These are phyloP conservation scores for Salmo trutta DNA, from an alignment of 2,797 vertebrate species.

Conservation along the genomic window DNA sequence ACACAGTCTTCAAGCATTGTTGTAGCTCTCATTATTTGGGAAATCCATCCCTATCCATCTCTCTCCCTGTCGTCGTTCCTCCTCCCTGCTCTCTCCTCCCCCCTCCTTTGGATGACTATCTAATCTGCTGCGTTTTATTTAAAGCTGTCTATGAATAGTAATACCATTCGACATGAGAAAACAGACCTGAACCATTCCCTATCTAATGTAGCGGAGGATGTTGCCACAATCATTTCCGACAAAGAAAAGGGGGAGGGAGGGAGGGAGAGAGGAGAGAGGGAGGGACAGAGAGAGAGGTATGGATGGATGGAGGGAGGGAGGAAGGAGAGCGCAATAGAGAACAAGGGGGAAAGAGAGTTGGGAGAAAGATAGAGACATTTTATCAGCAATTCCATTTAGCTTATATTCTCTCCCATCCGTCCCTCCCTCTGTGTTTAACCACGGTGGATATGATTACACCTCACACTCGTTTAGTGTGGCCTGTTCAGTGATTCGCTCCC, in stretches of 20 bases:
- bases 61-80: background rate
- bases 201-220: slow-evolving; percentile 57
- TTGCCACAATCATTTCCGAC: slow-evolving; percentile 45
- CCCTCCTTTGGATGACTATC: slow-evolving; percentile 27
- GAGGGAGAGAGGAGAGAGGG: background rate
- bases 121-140: slow-evolving; percentile 58
- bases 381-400: slow-evolving; percentile 1
- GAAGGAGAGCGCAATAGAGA: slow-evolving; percentile 19
- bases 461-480: slow-evolving; percentile 21
- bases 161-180: slow-evolving; percentile 40
- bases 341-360: background rate
- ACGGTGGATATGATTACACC: slow-evolving; percentile 36
- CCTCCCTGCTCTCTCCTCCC: background rate
- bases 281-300: slow-evolving; percentile 4
- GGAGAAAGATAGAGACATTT: slow-evolving; percentile 23
- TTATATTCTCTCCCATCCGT: background rate
- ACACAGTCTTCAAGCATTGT: background rate
- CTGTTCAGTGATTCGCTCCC: slow-evolving; percentile 10
- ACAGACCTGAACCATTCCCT: slow-evolving; percentile 42
- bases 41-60: slow-evolving; percentile 7
- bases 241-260: slow-evolving; percentile 19
- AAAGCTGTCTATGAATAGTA: slow-evolving; percentile 59
- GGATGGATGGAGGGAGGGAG: background rate
- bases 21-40: background rate
- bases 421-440: slow-evolving; percentile 1